These are phyloP conservation scores for Sisor rabdophorus DNA, from an alignment of 2,113 vertebrate species.

Conservation along the genomic window DNA sequence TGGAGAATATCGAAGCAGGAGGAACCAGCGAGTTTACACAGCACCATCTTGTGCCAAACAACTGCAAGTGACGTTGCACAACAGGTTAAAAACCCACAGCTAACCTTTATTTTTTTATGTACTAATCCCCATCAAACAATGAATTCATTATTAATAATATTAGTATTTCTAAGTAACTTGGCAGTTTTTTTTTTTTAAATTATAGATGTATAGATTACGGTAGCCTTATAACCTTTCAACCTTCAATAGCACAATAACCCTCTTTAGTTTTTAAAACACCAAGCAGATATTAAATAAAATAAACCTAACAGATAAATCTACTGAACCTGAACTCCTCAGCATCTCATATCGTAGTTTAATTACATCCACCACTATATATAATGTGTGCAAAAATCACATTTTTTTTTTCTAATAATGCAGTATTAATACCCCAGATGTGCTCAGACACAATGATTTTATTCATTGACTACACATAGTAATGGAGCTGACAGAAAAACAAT, in stretches of 20 bases:
- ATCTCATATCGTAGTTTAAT: too few species aligned
- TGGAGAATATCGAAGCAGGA: background rate
- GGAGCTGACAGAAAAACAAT: slow-evolving; percentile 30
- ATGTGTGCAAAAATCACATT: too few species aligned
- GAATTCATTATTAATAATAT: too few species aligned
- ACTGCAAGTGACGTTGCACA: background rate
- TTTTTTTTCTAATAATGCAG: too few species aligned
- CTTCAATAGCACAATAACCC: background rate
- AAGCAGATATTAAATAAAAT: background rate
- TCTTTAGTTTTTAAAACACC: background rate
- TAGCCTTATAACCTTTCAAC: background rate
- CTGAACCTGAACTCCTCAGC: background rate
- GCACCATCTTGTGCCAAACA: slow-evolving; percentile 2
- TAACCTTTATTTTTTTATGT: too few species aligned
- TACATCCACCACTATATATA: too few species aligned
- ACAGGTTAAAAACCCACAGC: too few species aligned
- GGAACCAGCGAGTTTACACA: background rate
- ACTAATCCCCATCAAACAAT: background rate
- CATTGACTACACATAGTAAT: slow-evolving; percentile 23
- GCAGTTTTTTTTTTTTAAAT: background rate
- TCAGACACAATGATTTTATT: slow-evolving; percentile 41
- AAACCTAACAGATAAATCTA: background rate
- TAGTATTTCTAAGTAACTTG: background rate
- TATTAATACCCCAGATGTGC: slow-evolving; percentile 5
- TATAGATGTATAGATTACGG: background rate